Evolutionary conservation across 1,140 invertebrate genomes (phyloP).

Genomic region (Amyelois transitella): DNA sequence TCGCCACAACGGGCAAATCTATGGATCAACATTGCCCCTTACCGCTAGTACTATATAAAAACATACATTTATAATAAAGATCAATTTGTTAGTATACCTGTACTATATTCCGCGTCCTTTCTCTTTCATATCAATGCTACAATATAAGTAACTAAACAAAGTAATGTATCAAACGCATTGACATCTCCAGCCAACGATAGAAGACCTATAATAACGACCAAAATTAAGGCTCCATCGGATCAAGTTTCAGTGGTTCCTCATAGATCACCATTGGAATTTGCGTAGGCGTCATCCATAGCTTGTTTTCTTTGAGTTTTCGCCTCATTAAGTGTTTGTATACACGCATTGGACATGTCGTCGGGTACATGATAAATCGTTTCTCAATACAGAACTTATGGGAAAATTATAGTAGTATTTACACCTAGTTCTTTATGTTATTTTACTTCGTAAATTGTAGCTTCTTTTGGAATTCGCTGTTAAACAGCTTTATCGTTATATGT

Average conservation of each 20-base stretch:
- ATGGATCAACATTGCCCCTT: too few species aligned
- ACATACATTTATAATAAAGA: not conserved
- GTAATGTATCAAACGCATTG: not conserved
- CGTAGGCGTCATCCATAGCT: slow-evolving; percentile 42
- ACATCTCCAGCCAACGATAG: not conserved
- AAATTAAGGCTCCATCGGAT: not conserved
- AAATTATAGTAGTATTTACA: slow-evolving; percentile 47
- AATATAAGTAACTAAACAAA: not conserved
- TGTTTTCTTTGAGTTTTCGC: slow-evolving; percentile 56
- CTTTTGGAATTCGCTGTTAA: not conserved
- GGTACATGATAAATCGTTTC: slow-evolving; percentile 43
- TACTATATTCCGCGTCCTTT: not conserved
- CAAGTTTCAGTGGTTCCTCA: not conserved
- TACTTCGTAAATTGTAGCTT: not conserved
- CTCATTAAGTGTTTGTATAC: slow-evolving; percentile 61
- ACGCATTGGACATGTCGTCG: slow-evolving; percentile 39
- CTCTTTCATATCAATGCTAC: not conserved
- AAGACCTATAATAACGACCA: not conserved
- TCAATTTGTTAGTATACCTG: not conserved
- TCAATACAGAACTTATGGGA: slow-evolving; percentile 49
- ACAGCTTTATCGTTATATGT: slow-evolving; percentile 5
- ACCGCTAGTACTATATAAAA: not conserved
- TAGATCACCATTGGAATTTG: slow-evolving; percentile 24
- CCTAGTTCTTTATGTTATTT: slow-evolving; percentile 26
- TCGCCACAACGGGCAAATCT: too few species aligned